Evolutionary conservation across 2,113 vertebrate species (phyloP).

Genomic region (Emydocephalus ijimae): DNA sequence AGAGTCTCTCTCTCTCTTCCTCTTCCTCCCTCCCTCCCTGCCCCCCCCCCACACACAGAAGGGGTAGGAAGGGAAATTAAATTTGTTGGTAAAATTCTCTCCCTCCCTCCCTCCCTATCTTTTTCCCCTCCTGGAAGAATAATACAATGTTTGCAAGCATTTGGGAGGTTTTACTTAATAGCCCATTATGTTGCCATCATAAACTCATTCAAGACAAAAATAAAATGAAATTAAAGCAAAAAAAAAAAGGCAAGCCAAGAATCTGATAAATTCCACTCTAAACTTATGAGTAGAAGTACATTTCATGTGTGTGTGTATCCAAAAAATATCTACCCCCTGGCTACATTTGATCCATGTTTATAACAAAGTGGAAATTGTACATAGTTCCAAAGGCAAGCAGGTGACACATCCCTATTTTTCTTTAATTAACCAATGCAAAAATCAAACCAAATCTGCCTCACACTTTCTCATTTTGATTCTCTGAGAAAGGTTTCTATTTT

Average conservation of each 20-base stretch:
- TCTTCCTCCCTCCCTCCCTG: too few relatives aligned
- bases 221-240: conserved; percentile 40
- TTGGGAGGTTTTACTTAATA: conserved; percentile 66
- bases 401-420: background rate
- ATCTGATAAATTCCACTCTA: conserved; percentile 49
- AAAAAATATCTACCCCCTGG: background rate
- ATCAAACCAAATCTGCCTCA: background rate
- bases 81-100: too few relatives aligned
- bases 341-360: background rate
- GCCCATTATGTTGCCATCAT: conserved; percentile 64
- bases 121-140: conserved; percentile 42
- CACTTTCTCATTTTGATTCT: background rate
- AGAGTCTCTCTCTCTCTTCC: background rate
- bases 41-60: too few relatives aligned
- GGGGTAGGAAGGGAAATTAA: too few relatives aligned
- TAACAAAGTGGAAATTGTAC: background rate
- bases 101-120: too few relatives aligned
- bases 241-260: conserved; percentile 47
- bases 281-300: background rate
- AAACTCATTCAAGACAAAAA: conserved; percentile 54
- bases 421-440: background rate
- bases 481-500: background rate
- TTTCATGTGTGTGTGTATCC: background rate
- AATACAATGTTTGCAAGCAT: conserved; percentile 69
- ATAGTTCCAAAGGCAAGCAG: background rate